Base-by-base conservation (phyloP, 2,797 vertebrate species). In the Champsocephalus esox region DNA sequence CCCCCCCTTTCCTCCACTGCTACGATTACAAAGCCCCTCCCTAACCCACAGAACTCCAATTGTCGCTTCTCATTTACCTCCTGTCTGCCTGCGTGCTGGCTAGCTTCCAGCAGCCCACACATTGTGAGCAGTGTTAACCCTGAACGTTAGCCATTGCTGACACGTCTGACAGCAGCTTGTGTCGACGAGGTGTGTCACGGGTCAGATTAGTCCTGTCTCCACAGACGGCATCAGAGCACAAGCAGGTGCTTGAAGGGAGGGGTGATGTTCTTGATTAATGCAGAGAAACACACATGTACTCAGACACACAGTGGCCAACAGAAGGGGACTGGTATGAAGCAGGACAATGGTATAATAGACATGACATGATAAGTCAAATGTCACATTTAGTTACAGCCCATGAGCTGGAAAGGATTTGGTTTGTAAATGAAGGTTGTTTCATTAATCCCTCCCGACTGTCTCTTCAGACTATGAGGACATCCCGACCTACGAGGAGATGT, bases 401-500 rank as follows among this genome's bases (percentile, higher is more conserved):
- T 55, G 56, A 84, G 66, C 58, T 44, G 12, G 54, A 62, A 13
- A 61, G 66, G 60, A 64, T 77, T 73, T 60, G 3, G 8, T 21
- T 2, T 65, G 68, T 73, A 46, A 16, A 50, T 79, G 62, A 32
- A 38, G 21, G 44, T 28, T 66, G n/a, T 69, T 75, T 79, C 45
- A 62, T 65, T 71, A 84, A 75, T 66, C 11, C 56, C 45, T 61
- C 46, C 21, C 12, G 4, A 28, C 50, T 71, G 58, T 88, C 66
- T 73, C 70, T 46, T 72, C 84, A 99, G 98, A 98, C 87, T 93
- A 94, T 74, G 97, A 98, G 32, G 98, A 99, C 75, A 95, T 98
- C 87, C 85, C 97, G 93, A 98, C 98, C 66, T 99, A 99, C 0
- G 98, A 99, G 87, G 98, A 99, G 92, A 99, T 99, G 97, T 97